Conservation (phyloP, 2,797 vertebrate genomes). For the Strix occidentalis region DNA sequence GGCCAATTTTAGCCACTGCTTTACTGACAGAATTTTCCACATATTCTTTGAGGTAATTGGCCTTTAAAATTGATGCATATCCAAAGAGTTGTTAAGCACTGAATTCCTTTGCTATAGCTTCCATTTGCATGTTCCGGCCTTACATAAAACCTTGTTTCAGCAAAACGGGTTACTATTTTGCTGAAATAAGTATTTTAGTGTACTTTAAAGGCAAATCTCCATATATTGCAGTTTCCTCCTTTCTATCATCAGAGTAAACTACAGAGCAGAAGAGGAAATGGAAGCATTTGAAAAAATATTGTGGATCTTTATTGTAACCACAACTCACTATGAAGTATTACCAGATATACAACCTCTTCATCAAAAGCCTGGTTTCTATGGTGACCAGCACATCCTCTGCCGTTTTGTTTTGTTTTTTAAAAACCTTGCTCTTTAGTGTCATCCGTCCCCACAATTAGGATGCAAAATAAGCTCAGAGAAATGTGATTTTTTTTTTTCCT, state of each 20-base stretch:
- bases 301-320: background rate
- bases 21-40: background rate
- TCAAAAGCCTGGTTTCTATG: conserved; percentile 20
- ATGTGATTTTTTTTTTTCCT: background rate
- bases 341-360: background rate
- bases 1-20: background rate
- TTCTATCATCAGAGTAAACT: background rate
- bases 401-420: background rate
- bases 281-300: background rate
- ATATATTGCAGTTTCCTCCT: background rate
- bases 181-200: background rate
- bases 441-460: background rate
- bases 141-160: background rate
- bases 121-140: background rate
- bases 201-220: background rate
- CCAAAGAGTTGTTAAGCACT: background rate
- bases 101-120: background rate
- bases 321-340: background rate
- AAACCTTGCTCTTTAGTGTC: background rate
- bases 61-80: background rate
- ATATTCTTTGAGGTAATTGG: background rate
- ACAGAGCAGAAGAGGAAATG: background rate
- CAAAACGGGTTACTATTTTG: background rate
- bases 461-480: background rate
- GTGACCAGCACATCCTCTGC: background rate